Percentiles rank a stretch among this genome's conserved stretches.
These are phyloP conservation scores for Eueremaeus valkanovi DNA, from an alignment of 2,888 invertebrate species.

Conservation along the genomic window DNA sequence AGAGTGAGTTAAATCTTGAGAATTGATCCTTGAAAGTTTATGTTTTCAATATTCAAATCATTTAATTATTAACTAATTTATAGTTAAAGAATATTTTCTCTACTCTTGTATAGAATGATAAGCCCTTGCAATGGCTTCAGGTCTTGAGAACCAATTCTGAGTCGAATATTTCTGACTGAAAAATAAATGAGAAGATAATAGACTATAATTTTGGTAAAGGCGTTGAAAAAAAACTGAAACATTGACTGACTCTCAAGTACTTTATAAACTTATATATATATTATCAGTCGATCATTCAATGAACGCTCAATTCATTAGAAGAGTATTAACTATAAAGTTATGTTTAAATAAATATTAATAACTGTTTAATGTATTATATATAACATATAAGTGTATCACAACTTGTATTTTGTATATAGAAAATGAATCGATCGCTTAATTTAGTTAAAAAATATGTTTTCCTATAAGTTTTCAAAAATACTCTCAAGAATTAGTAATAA, in stretches of 20 bases:
- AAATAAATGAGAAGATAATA: slow-evolving; percentile 1
- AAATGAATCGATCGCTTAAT: neutral
- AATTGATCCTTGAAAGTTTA: neutral
- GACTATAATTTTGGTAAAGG: neutral
- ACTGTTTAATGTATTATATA: neutral
- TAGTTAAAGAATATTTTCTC: too few species aligned
- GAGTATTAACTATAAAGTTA: neutral
- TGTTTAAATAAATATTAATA: neutral
- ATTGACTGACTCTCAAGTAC: slow-evolving; percentile 8
- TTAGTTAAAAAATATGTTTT: neutral
- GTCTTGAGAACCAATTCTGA: too few species aligned
- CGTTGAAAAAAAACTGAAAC: neutral
- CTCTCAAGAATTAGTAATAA: neutral
- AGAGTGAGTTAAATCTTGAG: too few species aligned
- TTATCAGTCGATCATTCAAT: slow-evolving; percentile 1
- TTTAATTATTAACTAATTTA: neutral
- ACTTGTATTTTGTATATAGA: neutral
- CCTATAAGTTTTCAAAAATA: too few species aligned
- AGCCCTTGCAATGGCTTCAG: too few species aligned
- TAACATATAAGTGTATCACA: neutral
- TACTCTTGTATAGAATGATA: too few species aligned
- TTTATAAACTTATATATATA: neutral
- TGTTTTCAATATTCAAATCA: neutral
- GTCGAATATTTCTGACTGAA: too few species aligned
- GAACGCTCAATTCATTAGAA: neutral